Base-by-base conservation (phyloP, 2,888 invertebrate species). In the Trachelus stipa region DNA sequence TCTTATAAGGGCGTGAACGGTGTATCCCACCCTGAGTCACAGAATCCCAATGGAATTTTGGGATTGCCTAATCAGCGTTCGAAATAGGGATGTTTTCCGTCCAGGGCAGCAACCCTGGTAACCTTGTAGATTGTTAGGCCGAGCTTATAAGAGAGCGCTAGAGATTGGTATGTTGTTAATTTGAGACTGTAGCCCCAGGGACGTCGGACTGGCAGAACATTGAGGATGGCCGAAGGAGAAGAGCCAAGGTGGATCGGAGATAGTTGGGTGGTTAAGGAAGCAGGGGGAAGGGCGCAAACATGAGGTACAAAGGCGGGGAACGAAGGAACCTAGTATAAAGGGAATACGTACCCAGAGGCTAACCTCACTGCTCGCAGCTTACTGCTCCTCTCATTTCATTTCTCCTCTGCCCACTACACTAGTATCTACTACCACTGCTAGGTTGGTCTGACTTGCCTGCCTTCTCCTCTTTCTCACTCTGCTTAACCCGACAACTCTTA, bases 81-180 rank as follows among this genome's bases (percentile, higher is more conserved):
- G 71, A 71, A 71, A 71, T 34, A 34, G 71, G 71, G 71, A 34
- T 71, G 71, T 23, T 71, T 31, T 34, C 9, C 71, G 71, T 31
- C 6, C 33, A 31, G 31, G 31, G 71, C 56, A 56, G 56, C 30
- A 76, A 31, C 69, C 73, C 34, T 35, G 35, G 71, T 77, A 81
- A 79, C 79, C 77, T 74, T 77, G 73, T 83, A 84, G 86, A 87
- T 85, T 84, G 85, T 86, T 83, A 82, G 83, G 85, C 85, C 83
- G 85, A 85, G 86, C 85, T 86, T 83, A 84, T 35, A 35, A 74
- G 80, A 74, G 76, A 85, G 84, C 83, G 86, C 85, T 85, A 87
- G 88, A 88, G 88, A 90, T 90, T 87, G 90, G 90, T 91, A 90
- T 90, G 90, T 87, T 90, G 91, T 90, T 91, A 90, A 91, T 91